Percentiles rank a stretch among this genome's conserved stretches.
Evolutionary conservation across 2,888 invertebrate genomes (phyloP).

Genomic region (Phytoseiulus persimilis): DNA sequence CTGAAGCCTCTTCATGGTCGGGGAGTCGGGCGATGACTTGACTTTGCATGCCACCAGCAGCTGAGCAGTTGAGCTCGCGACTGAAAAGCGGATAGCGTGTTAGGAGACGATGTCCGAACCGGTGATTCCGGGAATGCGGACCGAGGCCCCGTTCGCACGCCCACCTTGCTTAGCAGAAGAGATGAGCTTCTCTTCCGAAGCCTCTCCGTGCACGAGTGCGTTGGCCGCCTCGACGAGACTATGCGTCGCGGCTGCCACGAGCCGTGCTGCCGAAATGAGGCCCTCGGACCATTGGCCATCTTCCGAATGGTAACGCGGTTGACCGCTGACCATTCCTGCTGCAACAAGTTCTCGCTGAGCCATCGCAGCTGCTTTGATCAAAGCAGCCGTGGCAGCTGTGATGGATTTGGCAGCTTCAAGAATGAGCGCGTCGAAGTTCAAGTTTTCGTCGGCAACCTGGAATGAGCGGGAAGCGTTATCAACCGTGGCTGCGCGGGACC

Average conservation of each 20-base stretch:
- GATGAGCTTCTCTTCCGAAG: conserved; percentile 88
- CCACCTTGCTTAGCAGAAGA: conserved; percentile 70
- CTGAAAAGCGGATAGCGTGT: conserved; percentile 50
- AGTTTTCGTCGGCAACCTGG: conserved; percentile 78
- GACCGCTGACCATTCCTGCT: conserved; percentile 63
- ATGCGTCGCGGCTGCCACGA: conserved; percentile 95
- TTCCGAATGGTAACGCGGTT: conserved; percentile 66
- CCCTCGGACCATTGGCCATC: conserved; percentile 99
- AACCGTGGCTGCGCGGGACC: no score
- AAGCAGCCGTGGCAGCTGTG: conserved; percentile 88
- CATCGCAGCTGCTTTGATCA: conserved; percentile 90
- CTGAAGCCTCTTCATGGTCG: conserved; percentile 80
- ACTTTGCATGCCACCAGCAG: conserved; percentile 96
- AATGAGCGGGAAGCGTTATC: conserved; percentile 44
- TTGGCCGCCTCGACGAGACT: conserved; percentile 96
- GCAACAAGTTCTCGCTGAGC: conserved; percentile 91
- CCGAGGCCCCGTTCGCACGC: no score
- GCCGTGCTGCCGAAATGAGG: conserved; percentile 73
- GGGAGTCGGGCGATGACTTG: conserved; percentile 90
- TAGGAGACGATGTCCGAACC: neutral
- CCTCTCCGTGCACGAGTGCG: conserved; percentile 81
- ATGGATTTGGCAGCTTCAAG: conserved; percentile 95
- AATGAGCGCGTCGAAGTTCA: conserved; percentile 99
- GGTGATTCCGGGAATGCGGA: neutral
- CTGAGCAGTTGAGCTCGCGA: conserved; percentile 94